Base-by-base conservation (phyloP, 92 coral and sea anemone genomes). In the Parazoanthus swiftii region DNA sequence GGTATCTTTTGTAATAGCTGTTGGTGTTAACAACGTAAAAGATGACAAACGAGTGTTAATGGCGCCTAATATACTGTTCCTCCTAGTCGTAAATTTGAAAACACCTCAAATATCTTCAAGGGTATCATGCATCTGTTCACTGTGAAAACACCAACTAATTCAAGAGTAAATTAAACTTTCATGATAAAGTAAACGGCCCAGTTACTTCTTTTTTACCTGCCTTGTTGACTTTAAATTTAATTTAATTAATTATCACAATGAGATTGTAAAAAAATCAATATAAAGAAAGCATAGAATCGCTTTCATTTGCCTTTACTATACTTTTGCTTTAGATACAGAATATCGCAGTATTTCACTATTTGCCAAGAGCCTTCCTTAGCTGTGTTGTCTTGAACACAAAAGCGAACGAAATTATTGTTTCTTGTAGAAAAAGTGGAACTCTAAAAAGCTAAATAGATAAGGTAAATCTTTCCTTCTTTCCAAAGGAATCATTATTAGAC, bases 31-130 rank as follows among this genome's bases (percentile, higher is more conserved):
- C 59, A 77, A 67, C 76, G 42, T 9, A 7, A 9, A 29, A 46
- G 77, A 74, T 68, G 77, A 84, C 87, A 70, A 84, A 71, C 16
- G 65, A 13, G 26, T 84, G 79, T 54, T 72, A 66, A 15, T 38
- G 74, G 77, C 85, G 85, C 15, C 29, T 25, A 16, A 16, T 38
- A 23, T 39, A 23, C 33, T 39, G 26, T n/a, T 77, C 14, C 48
- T 44, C 15, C 3, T 23, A 29, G 33, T 29, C 33, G 33, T 29
- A 39, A 23, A 38, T 77, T 20, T 10, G 25, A 77, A 39, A 6
- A 43, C 44, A 39, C 58, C 26, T 77, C 18, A 6, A 77, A n/a
- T 6, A 38, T 36, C 36, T 20, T 16, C 42, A 58, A 80, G 73
- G 71, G 16, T 48, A 33, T 56, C 1, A 8, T 14, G 8, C 26